Evolutionary conservation across 2,797 vertebrate genomes (phyloP), one percentile per base, ranked within the genome.

Genomic region (Anomalospiza imberbis): DNA sequence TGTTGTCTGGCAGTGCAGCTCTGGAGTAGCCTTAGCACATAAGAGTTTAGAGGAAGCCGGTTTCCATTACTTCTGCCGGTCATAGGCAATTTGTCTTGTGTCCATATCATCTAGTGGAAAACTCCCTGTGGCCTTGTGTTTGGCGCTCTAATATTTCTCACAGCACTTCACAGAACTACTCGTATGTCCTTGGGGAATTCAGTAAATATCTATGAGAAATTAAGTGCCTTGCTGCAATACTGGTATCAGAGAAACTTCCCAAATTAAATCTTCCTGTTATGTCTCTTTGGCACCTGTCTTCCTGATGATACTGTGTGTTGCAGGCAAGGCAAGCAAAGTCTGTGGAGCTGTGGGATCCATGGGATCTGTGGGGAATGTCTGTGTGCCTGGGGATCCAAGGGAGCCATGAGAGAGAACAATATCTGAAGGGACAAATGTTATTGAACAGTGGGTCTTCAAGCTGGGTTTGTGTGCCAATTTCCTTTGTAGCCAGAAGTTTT

Each of bases 41-140:
- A 60, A 28, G 17, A 34, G 17, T 53, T 91, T 42, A 63, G 67
- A 78, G 82, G 62, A 94, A 53, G 40, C 68, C 78, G 18, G 22
- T 92, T 94, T 93, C 79, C 24, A 13, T 85, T 92, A 78, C 58
- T 93, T 94, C 89, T 88, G 40, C 36, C 16, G 9, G 48, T 83
- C 45, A 32, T 14, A 62, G 57, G 66, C 66, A 91, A 75, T 94
- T 91, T 85, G 36, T 85, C 61, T 95, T 80, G 89, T 93, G 42
- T 63, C 79, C 21, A 1, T 85, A 58, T 72, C n/a, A 67, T 77
- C 47, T 62, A 75, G 44, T 55, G 53, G 51, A 81, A 92, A 72
- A 72, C 17, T 76, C 45, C 47, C 61, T 42, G 1, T 2, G 6
- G 72, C 61, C 24, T 76, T 71, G 45, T 70, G 19, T 80, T 93